Evolutionary conservation across 2,797 vertebrate genomes (phyloP), one percentile per base, ranked within the genome.

Genomic region (Microchirus variegatus): DNA sequence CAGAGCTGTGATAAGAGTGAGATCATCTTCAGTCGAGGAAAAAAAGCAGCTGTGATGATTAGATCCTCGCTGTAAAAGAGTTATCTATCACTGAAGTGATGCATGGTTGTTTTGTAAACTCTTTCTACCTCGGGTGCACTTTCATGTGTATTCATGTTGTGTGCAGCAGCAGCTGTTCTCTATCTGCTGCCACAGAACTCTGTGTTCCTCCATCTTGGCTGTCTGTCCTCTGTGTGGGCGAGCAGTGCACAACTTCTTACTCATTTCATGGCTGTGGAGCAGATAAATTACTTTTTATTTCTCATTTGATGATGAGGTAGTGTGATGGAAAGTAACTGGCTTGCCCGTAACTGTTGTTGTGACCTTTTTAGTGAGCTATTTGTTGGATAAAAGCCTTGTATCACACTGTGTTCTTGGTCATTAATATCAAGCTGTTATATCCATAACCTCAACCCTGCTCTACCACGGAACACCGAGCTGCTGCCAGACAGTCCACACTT

Each of bases 291-390:
- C 58, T 68, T 70, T 65, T 70, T 58, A 31, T 58, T 56, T 49
- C 66, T 80, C 77, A 59, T 66, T 47, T 71, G 57, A 53, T 69
- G 77, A 81, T 80, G 84, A 86, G 76, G 68, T 59, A 66, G 67
- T 61, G 67, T 46, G 1, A 37, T 76, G 85, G 82, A 86, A 86
- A 85, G 73, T 68, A 71, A 81, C 63, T 49, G 38, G 26, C 62
- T 53, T 18, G 53, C 73, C 42, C 3, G 59, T 52, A 63, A 59
- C 58, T 46, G 59, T 75, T 83, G 65, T 73, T 64, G 58, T 89
- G 81, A 89, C 85, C 84, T 89, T 83, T 86, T 59, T 62, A 31
- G 65, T 78, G 72, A 70, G 78, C 73, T 80, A 78, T 84, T 83
- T 79, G 73, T 75, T 87, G 84, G 80, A 76, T 64, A 67, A 77